Conservation (phyloP, 1,140 invertebrate genomes). For the Zaprionus inermis region DNA sequence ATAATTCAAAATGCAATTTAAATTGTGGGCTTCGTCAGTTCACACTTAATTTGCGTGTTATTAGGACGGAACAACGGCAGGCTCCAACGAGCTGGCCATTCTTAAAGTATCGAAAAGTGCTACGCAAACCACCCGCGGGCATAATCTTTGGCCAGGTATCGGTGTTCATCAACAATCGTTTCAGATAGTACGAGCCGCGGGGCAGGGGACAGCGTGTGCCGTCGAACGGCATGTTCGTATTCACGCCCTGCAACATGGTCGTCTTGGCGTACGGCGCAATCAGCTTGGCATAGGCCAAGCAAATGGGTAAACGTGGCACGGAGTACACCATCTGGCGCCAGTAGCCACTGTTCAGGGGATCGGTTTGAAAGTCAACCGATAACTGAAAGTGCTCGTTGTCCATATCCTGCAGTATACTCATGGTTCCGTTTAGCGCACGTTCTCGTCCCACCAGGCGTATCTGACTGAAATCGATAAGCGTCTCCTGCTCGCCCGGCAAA, state of each 20-base stretch:
- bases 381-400: neutral
- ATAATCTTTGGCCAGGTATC: slow-evolving; percentile 38
- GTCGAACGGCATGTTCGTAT: slow-evolving; percentile 36
- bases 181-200: slow-evolving; percentile 31
- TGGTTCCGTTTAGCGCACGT: slow-evolving; percentile 31
- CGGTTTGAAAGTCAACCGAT: slow-evolving; percentile 21
- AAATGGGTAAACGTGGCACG: slow-evolving; percentile 27
- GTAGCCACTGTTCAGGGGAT: slow-evolving; percentile 24
- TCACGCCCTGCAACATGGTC: slow-evolving; percentile 8
- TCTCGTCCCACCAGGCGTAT: slow-evolving; percentile 31
- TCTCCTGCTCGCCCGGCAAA: slow-evolving; percentile 3
- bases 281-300: slow-evolving; percentile 10
- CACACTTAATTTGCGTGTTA: neutral
- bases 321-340: slow-evolving; percentile 33
- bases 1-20: slow-evolving; percentile 1
- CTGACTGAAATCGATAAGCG: slow-evolving; percentile 21
- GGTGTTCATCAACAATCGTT: slow-evolving; percentile 22
- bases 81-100: neutral
- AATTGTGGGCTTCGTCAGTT: neutral
- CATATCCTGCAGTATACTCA: slow-evolving; percentile 25
- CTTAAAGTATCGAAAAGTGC: slow-evolving; percentile 10
- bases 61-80: neutral
- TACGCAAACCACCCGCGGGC: slow-evolving; percentile 21
- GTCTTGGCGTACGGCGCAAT: slow-evolving; percentile 13
- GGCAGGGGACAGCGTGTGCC: slow-evolving; percentile 39